A percentile compares a stretch with the other conserved stretches of the same genome.
These are phyloP conservation scores for Mus minutoides DNA, from an alignment of 2,797 vertebrate species.

Conservation along the genomic window DNA sequence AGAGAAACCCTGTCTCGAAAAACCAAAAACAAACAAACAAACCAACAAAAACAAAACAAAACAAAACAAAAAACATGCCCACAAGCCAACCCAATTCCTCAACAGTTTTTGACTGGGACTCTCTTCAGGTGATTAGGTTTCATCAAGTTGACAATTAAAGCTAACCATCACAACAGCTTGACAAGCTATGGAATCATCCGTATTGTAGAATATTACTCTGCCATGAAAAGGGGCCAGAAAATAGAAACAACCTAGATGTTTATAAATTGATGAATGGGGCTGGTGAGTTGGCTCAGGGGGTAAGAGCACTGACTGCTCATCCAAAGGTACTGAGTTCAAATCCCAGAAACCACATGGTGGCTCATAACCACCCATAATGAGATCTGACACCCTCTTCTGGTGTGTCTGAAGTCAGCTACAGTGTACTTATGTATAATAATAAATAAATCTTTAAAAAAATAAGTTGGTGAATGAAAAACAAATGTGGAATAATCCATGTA, in stretches of 20 bases:
- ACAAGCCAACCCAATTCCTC: background rate
- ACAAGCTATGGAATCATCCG: background rate
- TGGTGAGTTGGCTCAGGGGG: too few species aligned
- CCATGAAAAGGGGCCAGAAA: background rate
- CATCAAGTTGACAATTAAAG: background rate
- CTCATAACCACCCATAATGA: too few species aligned
- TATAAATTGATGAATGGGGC: background rate
- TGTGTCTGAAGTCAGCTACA: too few species aligned
- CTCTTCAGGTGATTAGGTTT: background rate
- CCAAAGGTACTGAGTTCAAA: too few species aligned
- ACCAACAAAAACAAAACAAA: too few species aligned
- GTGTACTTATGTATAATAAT: too few species aligned
- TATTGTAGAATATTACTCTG: background rate
- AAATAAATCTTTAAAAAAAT: too few species aligned
- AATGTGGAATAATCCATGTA: background rate
- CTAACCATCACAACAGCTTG: background rate
- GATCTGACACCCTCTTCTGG: too few species aligned
- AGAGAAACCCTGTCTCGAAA: too few species aligned
- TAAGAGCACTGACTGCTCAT: too few species aligned
- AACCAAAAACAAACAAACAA: too few species aligned
- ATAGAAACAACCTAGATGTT: background rate
- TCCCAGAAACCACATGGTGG: too few species aligned
- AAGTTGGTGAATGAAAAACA: background rate
- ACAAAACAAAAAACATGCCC: background rate
- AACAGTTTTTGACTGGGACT: background rate